Percentiles rank a stretch among this genome's conserved stretches.
phyloP scores from a whole-genome alignment of 2,113 vertebrate genomes.

The Syrmaticus mikado region DNA sequence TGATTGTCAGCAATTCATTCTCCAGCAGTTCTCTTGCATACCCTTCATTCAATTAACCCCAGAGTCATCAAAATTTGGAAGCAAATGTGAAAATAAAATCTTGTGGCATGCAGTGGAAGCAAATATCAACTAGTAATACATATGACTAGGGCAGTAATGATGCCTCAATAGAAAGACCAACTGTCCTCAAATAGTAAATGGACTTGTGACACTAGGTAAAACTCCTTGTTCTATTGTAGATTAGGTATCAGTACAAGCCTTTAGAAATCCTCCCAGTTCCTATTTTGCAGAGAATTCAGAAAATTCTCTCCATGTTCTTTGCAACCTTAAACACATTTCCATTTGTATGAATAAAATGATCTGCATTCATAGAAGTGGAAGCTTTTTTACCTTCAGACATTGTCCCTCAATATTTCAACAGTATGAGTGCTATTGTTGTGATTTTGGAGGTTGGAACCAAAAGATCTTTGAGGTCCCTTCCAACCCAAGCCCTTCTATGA shows the following conservation, averaged over 20 bases:
- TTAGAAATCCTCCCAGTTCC: neutral
- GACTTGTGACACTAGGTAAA: neutral
- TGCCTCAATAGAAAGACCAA: neutral
- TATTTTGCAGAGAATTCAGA: neutral
- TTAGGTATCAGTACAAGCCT: neutral
- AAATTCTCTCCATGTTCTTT: neutral
- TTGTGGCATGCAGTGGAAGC: neutral
- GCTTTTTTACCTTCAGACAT: neutral
- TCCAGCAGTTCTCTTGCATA: neutral
- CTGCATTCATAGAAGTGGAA: neutral
- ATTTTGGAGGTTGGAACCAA: no score
- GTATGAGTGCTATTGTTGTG: neutral
- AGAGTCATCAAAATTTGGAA: neutral
- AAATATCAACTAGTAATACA: neutral
- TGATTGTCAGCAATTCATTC: constrained; percentile 29
- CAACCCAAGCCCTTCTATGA: no score
- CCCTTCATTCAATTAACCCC: constrained; percentile 27
- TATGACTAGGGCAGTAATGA: neutral
- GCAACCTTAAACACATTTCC: neutral
- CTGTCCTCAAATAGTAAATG: neutral
- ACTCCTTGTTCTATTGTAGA: neutral
- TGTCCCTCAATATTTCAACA: neutral
- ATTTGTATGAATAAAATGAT: neutral
- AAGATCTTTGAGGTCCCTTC: no score
- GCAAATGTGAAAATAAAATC: neutral